These are phyloP conservation scores for Luperina testacea DNA, from an alignment of 2,888 invertebrate species.

Conservation along the genomic window DNA sequence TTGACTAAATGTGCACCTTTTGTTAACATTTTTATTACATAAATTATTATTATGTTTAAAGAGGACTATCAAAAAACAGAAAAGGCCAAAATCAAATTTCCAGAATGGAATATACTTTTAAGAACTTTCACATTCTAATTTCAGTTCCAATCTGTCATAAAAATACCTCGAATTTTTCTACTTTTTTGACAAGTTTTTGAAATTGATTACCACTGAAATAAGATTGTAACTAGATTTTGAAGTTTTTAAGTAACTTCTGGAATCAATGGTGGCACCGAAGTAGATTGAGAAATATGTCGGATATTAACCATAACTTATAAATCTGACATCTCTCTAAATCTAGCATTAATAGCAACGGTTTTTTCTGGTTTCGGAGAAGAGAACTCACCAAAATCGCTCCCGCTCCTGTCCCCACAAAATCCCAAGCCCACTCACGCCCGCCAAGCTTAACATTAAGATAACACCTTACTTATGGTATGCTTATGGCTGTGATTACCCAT, in stretches of 20 bases:
- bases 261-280: too few relatives aligned
- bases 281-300: background rate
- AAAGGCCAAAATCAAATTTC: background rate
- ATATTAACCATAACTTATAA: background rate
- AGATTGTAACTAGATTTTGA: background rate
- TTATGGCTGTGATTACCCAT: slow-evolving; percentile 70
- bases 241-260: background rate
- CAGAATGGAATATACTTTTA: too few relatives aligned
- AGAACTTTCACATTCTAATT: too few relatives aligned
- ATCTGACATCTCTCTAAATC: background rate
- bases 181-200: background rate
- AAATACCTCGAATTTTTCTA: too few relatives aligned
- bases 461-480: slow-evolving; percentile 80
- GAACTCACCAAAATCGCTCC: slow-evolving; percentile 37
- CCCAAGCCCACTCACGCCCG: slow-evolving; percentile 61
- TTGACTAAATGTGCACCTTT: too few relatives aligned
- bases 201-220: background rate
- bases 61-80: background rate
- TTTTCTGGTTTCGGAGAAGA: background rate
- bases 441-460: slow-evolving; percentile 81
- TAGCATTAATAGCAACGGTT: background rate
- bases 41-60: background rate
- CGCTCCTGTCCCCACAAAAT: slow-evolving; percentile 63
- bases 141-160: too few relatives aligned
- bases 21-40: too few relatives aligned